Evolutionary conservation across 1,140 invertebrate species (phyloP), one percentile per base, ranked within the genome.

Genomic region (Lysiphlebus fabarum): DNA sequence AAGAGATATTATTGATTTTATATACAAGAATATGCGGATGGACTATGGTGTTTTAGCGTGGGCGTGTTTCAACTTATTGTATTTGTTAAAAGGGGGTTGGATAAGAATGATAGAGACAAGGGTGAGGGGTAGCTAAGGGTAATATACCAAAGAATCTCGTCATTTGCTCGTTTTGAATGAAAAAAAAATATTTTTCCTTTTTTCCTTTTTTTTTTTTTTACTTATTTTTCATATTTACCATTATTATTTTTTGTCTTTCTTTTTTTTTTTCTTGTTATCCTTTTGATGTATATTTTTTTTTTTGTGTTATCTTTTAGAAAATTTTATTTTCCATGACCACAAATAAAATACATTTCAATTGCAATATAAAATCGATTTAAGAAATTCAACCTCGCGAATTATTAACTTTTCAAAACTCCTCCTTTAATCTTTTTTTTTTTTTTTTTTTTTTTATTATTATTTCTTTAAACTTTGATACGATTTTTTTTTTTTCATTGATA

Each of bases 1-100:
- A 73, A 79, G 77, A 17, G 17, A 79, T 75, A 74, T 79, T 79
- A 79, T 79, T 79, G 77, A 79, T 79, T 79, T 79, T 77, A 17
- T 73, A 72, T 75, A 74, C 63, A 69, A 63, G 63, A 45, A 62
- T 47, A 48, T 56, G 64, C 53, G 62, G 56, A 47, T 63, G 62
- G 67, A 67, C 63, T 60, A 53, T 63, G 49, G 59, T 65, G 54
- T 63, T 63, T 62, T 44, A 51, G 58, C 55, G 49, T 56, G 43
- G 45, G 62, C 43, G 62, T 64, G 62, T 58, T 53, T 47, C 17
- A 53, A 48, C 40, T 41, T n/a, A 44, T 59, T n/a, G 62, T 59
- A 50, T 63, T 58, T 49, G 47, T 48, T 42, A 59, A 34, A 59
- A 34, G 45, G 41, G 58, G 58, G 37, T 48, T 34, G n/a, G 50